Conservation (phyloP, 2,797 vertebrate genomes). For the Tenualosa thibaudeaui region DNA sequence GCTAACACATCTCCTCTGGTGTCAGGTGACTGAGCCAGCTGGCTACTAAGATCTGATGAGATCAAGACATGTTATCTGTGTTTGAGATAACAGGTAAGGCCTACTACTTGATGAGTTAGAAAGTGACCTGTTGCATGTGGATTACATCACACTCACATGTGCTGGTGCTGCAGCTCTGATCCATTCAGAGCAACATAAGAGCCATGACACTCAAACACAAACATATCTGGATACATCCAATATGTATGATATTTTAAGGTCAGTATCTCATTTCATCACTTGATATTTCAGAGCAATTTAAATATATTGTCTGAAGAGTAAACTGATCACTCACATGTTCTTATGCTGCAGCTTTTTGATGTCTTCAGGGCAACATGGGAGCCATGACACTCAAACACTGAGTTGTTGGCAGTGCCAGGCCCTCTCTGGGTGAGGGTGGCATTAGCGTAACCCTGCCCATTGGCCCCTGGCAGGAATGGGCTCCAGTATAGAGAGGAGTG, state of each 20-base stretch:
- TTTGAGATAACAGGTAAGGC: no score
- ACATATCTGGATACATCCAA: neutral
- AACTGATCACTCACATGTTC: constrained; percentile 75
- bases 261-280: neutral
- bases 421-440: constrained; percentile 70
- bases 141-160: neutral
- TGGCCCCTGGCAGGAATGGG: constrained; percentile 52
- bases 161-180: constrained; percentile 62
- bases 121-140: no score
- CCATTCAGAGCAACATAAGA: constrained; percentile 71
- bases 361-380: constrained; percentile 71
- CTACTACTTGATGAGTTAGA: no score
- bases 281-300: neutral
- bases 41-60: no score
- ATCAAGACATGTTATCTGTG: no score
- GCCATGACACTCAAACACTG: constrained; percentile 78
- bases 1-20: no score
- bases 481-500: constrained; percentile 78
- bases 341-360: constrained; percentile 68
- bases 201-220: constrained; percentile 77
- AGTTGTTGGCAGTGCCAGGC: constrained; percentile 67
- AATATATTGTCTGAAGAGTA: neutral
- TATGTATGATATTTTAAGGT: neutral
- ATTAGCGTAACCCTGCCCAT: constrained; percentile 63
- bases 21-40: no score